Evolutionary conservation across 1,140 invertebrate species (phyloP).

Genomic region (Pogonomyrmex barbatus): DNA sequence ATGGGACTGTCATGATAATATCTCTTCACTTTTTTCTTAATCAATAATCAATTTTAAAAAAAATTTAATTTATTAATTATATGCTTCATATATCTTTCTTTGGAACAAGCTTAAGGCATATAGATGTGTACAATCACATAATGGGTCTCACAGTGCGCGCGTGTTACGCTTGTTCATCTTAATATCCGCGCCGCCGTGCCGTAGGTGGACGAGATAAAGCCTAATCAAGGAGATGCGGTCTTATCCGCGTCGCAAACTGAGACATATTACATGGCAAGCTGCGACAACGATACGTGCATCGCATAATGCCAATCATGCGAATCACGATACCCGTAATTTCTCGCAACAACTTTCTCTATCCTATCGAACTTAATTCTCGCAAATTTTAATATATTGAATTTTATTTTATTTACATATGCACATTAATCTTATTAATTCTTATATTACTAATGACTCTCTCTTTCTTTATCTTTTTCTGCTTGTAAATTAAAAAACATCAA

Average conservation of each 20-base stretch:
- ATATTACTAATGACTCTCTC: background rate
- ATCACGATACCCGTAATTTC: conserved; percentile 30
- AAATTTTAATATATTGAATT: background rate
- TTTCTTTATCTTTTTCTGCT: background rate
- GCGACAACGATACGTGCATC: conserved; percentile 53
- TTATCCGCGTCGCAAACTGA: conserved; percentile 59
- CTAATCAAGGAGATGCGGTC: conserved; percentile 61
- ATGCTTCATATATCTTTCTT: background rate
- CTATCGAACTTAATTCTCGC: background rate
- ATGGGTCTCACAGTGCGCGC: conserved; percentile 24
- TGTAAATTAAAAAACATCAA: background rate
- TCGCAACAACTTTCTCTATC: conserved; percentile 38
- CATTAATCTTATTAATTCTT: background rate
- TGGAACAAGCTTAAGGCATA: background rate
- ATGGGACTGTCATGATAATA: background rate
- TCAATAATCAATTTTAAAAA: background rate
- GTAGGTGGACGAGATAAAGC: conserved; percentile 63
- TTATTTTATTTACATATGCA: conserved; percentile 1
- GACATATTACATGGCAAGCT: conserved; percentile 52
- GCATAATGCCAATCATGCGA: conserved; percentile 60
- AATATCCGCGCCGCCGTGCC: conserved; percentile 40
- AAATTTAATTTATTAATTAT: background rate
- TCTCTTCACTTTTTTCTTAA: background rate
- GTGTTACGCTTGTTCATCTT: conserved; percentile 60
- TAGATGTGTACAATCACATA: conserved; percentile 25